Evolutionary conservation across 2,888 invertebrate genomes (phyloP).

Genomic region (Liodrosophila aerea): DNA sequence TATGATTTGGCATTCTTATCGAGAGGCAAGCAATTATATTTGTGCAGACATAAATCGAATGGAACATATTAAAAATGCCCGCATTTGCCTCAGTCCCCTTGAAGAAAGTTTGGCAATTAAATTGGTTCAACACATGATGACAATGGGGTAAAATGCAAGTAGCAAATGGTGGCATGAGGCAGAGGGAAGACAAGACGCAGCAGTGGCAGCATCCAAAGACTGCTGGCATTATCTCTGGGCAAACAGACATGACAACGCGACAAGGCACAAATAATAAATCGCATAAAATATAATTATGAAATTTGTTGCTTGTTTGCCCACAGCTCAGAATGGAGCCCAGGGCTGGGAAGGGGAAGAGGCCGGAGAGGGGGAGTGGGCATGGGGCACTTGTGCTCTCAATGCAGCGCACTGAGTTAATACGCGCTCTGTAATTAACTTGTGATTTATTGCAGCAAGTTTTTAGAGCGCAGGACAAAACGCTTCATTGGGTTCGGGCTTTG

Average conservation of each 20-base stretch:
- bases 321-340: background rate
- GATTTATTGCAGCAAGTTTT: constrained; percentile 80
- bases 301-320: constrained; percentile 64
- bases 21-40: constrained; percentile 62
- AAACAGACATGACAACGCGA: constrained; percentile 73
- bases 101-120: constrained; percentile 74
- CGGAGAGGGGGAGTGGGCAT: constrained; percentile 11
- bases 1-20: constrained; percentile 70
- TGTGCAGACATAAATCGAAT: constrained; percentile 55
- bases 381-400: constrained; percentile 31
- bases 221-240: constrained; percentile 70
- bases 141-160: constrained; percentile 49
- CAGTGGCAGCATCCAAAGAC: constrained; percentile 9
- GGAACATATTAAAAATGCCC: constrained; percentile 58
- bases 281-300: constrained; percentile 81
- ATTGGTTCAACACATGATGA: constrained; percentile 66
- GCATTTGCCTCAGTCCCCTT: constrained; percentile 40
- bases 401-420: constrained; percentile 77
- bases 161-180: background rate
- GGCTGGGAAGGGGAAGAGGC: constrained; percentile 10
- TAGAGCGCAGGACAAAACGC: constrained; percentile 50
- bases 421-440: constrained; percentile 79
- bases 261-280: constrained; percentile 78
- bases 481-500: constrained; percentile 51
- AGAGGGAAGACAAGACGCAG: constrained; percentile 42